Evolutionary conservation across 2,113 vertebrate species (phyloP).

Genomic region (Tychaedon coryphoeus): DNA sequence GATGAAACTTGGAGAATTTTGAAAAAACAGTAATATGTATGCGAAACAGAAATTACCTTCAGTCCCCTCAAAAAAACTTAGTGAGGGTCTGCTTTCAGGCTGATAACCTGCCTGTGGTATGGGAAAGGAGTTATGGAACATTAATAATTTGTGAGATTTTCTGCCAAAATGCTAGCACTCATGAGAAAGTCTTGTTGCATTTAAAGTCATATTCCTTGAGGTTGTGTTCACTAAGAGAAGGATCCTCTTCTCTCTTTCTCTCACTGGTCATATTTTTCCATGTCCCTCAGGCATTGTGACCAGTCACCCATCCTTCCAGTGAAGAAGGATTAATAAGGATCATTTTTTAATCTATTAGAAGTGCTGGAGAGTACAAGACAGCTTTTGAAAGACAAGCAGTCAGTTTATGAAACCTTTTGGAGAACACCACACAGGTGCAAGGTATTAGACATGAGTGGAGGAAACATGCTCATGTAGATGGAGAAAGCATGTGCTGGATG

Average conservation of each 20-base stretch:
- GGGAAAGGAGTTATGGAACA: background rate
- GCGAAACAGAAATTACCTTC: background rate
- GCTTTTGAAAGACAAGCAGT: background rate
- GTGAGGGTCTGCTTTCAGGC: background rate
- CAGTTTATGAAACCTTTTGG: background rate
- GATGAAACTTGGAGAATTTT: background rate
- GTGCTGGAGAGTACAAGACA: background rate
- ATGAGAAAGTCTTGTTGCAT: background rate
- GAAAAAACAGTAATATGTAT: background rate
- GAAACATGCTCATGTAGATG: background rate
- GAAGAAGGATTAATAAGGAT: background rate
- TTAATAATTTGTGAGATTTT: background rate
- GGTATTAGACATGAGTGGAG: background rate
- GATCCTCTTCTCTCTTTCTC: background rate
- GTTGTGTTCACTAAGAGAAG: rapidly evolving
- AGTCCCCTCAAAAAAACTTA: background rate
- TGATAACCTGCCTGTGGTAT: background rate
- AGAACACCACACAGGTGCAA: background rate
- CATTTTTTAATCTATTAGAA: background rate
- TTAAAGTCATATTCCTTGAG: background rate
- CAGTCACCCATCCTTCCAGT: background rate
- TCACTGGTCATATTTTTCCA: background rate
- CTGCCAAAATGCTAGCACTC: background rate
- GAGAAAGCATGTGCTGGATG: rapidly evolving
- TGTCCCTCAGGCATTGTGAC: background rate